Conservation (phyloP, 1,140 invertebrate genomes). For the Trichomalopsis sarcophagae region DNA sequence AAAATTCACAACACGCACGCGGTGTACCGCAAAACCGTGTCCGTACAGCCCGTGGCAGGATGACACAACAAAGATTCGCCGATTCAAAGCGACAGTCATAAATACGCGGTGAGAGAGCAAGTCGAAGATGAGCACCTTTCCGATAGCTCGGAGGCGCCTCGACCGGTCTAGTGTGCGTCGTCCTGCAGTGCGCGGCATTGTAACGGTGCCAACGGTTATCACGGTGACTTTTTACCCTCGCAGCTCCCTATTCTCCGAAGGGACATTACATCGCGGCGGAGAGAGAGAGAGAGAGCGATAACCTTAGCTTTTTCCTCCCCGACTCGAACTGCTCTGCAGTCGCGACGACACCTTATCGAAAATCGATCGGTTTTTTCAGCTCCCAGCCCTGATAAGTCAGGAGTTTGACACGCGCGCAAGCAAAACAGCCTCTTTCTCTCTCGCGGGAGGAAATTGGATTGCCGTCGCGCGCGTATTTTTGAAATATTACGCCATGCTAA, state of each 20-base stretch:
- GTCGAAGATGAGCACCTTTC: slow-evolving; percentile 17
- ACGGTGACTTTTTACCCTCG: not conserved
- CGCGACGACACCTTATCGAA: too few relatives aligned
- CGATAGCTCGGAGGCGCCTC: slow-evolving; percentile 19
- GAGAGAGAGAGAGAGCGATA: not conserved
- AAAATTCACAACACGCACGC: too few relatives aligned
- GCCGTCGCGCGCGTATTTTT: too few relatives aligned
- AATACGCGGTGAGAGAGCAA: not conserved
- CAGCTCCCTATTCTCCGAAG: not conserved
- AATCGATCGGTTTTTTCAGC: too few relatives aligned
- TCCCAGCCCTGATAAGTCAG: too few relatives aligned
- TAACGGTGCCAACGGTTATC: slow-evolving; percentile 45
- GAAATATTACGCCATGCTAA: too few relatives aligned
- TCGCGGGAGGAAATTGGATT: too few relatives aligned
- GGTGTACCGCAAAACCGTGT: not conserved
- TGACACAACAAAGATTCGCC: slow-evolving; percentile 3
- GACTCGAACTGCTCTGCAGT: too few relatives aligned
- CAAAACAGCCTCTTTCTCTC: too few relatives aligned
- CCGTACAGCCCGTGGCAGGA: not conserved
- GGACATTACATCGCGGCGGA: slow-evolving; percentile 1
- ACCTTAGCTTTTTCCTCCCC: not conserved
- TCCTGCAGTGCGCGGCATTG: not conserved
- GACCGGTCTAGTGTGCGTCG: slow-evolving; percentile 31
- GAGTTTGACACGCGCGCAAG: too few relatives aligned
- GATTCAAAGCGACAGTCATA: not conserved